Conservation (phyloP, 2,888 invertebrate genomes). For the Tachina lurida region DNA sequence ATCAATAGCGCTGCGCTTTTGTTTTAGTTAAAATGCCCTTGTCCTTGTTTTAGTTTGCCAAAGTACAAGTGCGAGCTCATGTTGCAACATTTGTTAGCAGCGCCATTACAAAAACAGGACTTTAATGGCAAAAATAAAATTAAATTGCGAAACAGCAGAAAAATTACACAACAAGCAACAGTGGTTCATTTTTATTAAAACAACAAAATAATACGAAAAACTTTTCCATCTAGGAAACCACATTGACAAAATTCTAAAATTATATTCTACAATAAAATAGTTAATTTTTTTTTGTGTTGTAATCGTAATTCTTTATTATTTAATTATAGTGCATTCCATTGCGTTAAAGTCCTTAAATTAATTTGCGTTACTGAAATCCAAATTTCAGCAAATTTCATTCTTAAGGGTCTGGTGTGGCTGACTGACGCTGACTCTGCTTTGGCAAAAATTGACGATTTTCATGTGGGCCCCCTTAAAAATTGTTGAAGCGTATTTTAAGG, state of each 20-base stretch:
- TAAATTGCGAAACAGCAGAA: slow-evolving; percentile 47
- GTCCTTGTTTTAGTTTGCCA: slow-evolving; percentile 70
- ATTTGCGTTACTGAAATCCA: too few species aligned
- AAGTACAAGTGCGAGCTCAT: slow-evolving; percentile 69
- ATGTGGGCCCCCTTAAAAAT: slow-evolving; percentile 15
- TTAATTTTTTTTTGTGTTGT: neutral
- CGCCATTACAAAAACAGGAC: slow-evolving; percentile 31
- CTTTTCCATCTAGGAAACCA: slow-evolving; percentile 61
- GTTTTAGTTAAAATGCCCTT: slow-evolving; percentile 68
- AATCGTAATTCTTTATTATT: neutral
- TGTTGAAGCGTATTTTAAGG: slow-evolving; percentile 55
- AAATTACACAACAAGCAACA: slow-evolving; percentile 59
- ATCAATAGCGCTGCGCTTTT: slow-evolving; percentile 47
- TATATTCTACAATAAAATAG: slow-evolving; percentile 1
- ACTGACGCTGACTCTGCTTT: neutral
- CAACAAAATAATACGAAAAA: slow-evolving; percentile 42
- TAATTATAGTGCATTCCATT: neutral
- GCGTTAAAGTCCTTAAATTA: neutral
- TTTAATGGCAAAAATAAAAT: slow-evolving; percentile 20
- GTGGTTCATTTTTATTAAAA: slow-evolving; percentile 39
- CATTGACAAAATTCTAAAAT: slow-evolving; percentile 58
- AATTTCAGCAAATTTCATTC: neutral
- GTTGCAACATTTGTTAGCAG: slow-evolving; percentile 62
- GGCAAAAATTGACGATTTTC: neutral
- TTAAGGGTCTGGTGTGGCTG: neutral